phyloP scores from a whole-genome alignment of 2,113 vertebrate species.

The Seriola quinqueradiata region DNA sequence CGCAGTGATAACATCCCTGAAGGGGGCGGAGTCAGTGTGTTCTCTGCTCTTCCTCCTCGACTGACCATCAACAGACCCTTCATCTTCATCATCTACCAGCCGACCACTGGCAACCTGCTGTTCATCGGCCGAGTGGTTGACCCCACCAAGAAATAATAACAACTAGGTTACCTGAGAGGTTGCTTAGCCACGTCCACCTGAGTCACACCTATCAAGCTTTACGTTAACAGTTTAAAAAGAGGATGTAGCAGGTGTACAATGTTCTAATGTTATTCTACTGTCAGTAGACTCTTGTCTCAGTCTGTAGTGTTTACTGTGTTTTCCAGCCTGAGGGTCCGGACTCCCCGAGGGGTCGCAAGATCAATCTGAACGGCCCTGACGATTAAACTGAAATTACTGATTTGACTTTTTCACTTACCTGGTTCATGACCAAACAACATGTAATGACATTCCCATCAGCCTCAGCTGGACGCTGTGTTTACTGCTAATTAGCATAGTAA shows the following conservation, averaged over 20 bases:
- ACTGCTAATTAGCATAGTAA: background rate
- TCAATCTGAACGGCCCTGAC: background rate
- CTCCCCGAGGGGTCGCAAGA: background rate
- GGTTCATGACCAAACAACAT: too few relatives aligned
- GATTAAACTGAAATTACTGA: too few relatives aligned
- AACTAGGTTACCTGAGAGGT: background rate
- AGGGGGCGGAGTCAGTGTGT: conserved; percentile 66
- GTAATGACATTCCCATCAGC: too few relatives aligned
- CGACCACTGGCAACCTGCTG: conserved; percentile 83
- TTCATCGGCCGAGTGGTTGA: conserved; percentile 90
- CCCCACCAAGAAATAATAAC: conserved; percentile 79
- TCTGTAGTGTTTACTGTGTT: background rate
- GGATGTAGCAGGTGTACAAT: background rate
- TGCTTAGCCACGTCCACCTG: background rate
- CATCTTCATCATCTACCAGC: conserved; percentile 90
- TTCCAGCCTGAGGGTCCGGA: background rate
- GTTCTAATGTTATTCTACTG: background rate
- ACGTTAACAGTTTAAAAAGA: background rate
- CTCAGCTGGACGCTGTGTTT: background rate
- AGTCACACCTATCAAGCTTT: background rate
- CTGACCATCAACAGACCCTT: conserved; percentile 89
- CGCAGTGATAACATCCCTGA: conserved; percentile 70
- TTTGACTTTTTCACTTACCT: background rate
- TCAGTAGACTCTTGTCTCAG: background rate
- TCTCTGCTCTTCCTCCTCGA: conserved; percentile 82